These are phyloP conservation scores for Mimumesa dahlbomi DNA, from an alignment of 2,888 invertebrate species.

Conservation along the genomic window DNA sequence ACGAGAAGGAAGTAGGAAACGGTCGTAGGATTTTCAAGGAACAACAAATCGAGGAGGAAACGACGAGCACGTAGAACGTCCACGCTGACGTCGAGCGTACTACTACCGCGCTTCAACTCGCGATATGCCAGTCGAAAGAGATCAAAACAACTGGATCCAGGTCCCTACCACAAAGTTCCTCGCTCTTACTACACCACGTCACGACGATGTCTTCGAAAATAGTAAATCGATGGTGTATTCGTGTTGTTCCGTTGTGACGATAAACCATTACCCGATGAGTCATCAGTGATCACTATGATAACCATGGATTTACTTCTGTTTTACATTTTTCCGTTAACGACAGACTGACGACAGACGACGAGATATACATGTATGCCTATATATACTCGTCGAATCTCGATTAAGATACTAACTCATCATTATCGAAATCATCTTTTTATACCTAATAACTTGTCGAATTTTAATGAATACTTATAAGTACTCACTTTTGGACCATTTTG, in stretches of 20 bases:
- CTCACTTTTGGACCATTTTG: too few species aligned
- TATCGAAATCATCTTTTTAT: too few species aligned
- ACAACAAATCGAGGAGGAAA: conserved; percentile 13
- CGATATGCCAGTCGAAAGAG: conserved; percentile 59
- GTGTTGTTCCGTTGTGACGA: neutral
- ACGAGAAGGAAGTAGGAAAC: neutral
- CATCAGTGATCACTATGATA: neutral
- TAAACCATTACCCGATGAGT: neutral
- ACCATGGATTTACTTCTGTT: neutral
- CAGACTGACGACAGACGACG: too few species aligned
- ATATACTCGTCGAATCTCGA: too few species aligned
- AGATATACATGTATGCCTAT: too few species aligned
- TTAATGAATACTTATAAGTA: too few species aligned
- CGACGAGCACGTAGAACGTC: conserved; percentile 41
- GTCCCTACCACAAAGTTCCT: conserved; percentile 63
- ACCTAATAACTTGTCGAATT: too few species aligned
- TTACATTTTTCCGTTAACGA: too few species aligned
- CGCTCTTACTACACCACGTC: conserved; percentile 35
- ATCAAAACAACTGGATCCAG: conserved; percentile 62
- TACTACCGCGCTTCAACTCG: conserved; percentile 57
- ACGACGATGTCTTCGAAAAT: conserved; percentile 20
- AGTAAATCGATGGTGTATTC: neutral
- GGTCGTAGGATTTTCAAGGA: neutral
- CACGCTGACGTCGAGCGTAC: conserved; percentile 61
- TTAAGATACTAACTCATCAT: too few species aligned